Percentiles rank a stretch among this genome's conserved stretches.
Conservation (phyloP, 2,113 vertebrate species). For the Drymodes brunneopygia region DNA sequence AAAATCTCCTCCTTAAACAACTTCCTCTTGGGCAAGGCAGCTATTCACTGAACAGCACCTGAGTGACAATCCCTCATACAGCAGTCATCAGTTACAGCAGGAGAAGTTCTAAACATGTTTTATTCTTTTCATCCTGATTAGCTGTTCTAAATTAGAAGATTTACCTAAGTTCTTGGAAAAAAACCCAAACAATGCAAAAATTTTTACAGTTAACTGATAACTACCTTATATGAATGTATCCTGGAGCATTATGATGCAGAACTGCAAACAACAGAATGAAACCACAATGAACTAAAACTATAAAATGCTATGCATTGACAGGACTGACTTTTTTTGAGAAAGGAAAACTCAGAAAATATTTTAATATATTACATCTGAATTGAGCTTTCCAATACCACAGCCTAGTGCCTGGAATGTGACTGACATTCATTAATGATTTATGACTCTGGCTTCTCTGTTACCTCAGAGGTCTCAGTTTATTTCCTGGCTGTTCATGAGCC, state of each 20-base stretch:
- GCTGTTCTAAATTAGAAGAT: background rate
- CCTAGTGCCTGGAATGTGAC: background rate
- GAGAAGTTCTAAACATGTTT: background rate
- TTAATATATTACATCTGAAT: background rate
- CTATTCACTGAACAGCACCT: background rate
- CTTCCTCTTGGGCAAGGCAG: background rate
- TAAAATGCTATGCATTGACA: background rate
- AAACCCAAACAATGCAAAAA: background rate
- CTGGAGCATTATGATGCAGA: background rate
- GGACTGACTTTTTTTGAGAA: background rate
- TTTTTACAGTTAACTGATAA: background rate
- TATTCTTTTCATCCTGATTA: background rate
- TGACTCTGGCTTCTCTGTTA: background rate
- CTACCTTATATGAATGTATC: background rate
- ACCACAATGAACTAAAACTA: background rate
- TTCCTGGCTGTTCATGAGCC: background rate
- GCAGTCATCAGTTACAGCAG: background rate
- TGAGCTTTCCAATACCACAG: background rate
- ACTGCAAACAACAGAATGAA: background rate
- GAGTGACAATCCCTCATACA: background rate
- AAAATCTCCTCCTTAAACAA: background rate
- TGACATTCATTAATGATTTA: background rate
- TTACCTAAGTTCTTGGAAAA: background rate
- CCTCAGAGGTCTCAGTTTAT: background rate
- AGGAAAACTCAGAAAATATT: background rate